Evolutionary conservation across 2,797 vertebrate genomes (phyloP).

Genomic region (Alca torda): DNA sequence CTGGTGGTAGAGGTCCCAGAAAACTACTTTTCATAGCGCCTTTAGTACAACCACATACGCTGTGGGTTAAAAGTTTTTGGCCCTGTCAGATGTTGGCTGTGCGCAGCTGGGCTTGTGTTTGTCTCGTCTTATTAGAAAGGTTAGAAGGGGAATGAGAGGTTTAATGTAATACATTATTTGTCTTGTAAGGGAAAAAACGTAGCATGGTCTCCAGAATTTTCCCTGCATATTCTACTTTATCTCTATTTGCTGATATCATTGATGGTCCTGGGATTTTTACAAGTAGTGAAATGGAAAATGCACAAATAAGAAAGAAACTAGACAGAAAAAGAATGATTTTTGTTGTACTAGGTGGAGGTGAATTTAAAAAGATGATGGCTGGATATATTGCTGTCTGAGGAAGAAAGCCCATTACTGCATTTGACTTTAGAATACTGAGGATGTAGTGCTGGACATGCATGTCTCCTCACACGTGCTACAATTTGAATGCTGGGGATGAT

Average conservation of each 20-base stretch:
- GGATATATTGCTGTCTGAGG: neutral
- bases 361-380: neutral
- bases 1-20: neutral
- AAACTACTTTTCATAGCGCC: neutral
- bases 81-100: neutral
- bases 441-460: neutral
- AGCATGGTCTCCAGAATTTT: neutral
- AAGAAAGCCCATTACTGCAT: neutral
- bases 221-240: conserved; percentile 10
- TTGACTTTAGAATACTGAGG: neutral
- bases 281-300: conserved; percentile 5
- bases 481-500: neutral
- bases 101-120: neutral
- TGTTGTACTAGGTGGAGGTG: neutral
- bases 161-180: conserved; percentile 11
- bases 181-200: neutral
- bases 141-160: neutral
- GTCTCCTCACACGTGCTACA: neutral
- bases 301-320: neutral
- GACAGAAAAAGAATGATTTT: neutral
- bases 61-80: conserved; percentile 1
- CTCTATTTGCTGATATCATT: conserved; percentile 21
- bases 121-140: conserved; percentile 2
- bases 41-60: neutral
- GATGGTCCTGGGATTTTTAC: neutral